Base-by-base conservation (phyloP, 1,140 invertebrate genomes). In the Saccostrea echinata region DNA sequence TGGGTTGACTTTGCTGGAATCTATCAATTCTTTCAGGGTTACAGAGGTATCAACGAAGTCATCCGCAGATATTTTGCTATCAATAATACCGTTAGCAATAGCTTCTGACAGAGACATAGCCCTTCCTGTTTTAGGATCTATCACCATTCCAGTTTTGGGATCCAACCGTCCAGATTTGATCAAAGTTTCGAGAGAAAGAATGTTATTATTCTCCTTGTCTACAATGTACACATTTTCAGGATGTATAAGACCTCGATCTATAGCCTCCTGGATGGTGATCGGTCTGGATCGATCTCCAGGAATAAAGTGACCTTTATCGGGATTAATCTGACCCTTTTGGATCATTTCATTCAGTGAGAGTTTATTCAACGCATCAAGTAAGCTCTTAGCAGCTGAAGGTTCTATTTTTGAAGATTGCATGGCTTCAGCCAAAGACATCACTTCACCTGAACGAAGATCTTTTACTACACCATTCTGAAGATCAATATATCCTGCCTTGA, bases 21-120 rank as follows among this genome's bases (percentile, higher is more conserved):
- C 93, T 71, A 94, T 92, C 35, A 94, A 82, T 33, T 94, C 93
- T 71, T 92, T 92, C 27, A 94, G 88, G 30, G 92, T 90, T 35
- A 90, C 87, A 16, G 90, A 91, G 13, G 90, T 89, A 87, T 94
- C 92, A 51, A 93, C 90, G 87, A 91, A 94, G 33, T 89, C 87
- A 21, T 92, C 92, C 9, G 91, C 91, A 33, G 88, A 80, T 30
- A 94, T 90, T 12, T 84, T 84, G n/a, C 92, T 90, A 18, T 90
- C 90, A 33, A 98, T 96, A 68, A 98, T 96, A 84, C 97, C 97
- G 92, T 97, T 96, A 91, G 96, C 96, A n/a, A 98, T 96, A 6
- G 97, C 97, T 92, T 98, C 97, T 87, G 96, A 95, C n/a, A 98
- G 94, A 87, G 96, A 96, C 16, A 98, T 95, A 81, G 96, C 94